These are phyloP conservation scores for Sapajus apella DNA, from an alignment of 2,113 vertebrate species.

Conservation along the genomic window DNA sequence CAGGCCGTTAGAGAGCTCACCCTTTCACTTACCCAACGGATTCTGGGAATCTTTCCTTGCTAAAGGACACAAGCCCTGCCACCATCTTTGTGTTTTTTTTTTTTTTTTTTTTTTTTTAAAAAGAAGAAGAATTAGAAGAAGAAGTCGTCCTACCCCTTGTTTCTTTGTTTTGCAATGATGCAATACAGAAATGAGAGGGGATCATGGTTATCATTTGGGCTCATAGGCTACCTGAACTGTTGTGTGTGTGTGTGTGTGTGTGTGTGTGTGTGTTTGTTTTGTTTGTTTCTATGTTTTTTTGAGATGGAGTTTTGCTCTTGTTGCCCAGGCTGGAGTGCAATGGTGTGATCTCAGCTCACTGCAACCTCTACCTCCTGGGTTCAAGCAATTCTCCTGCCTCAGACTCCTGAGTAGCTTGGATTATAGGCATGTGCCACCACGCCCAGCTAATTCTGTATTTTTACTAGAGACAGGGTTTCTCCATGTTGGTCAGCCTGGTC, in stretches of 20 bases:
- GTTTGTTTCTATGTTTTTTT: slow-evolving; percentile 48
- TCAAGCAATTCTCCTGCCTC: too few relatives aligned
- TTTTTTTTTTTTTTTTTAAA: not conserved
- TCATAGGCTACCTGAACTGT: slow-evolving; percentile 69
- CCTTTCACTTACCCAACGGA: too few relatives aligned
- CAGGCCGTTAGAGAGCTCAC: fast-evolving
- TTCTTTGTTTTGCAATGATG: not conserved
- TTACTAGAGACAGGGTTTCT: too few relatives aligned
- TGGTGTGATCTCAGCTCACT: too few relatives aligned
- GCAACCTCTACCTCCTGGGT: fast-evolving
- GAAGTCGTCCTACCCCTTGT: too few relatives aligned
- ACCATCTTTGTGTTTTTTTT: not conserved
- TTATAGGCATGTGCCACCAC: too few relatives aligned
- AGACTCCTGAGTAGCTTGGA: too few relatives aligned
- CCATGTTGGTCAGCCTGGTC: too few relatives aligned
- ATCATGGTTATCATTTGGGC: not conserved
- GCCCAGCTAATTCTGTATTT: too few relatives aligned
- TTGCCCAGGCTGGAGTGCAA: too few relatives aligned
- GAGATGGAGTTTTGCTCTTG: too few relatives aligned
- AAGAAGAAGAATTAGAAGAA: too few relatives aligned
- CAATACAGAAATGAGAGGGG: not conserved
- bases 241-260: slow-evolving; percentile 28
- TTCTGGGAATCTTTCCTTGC: not conserved
- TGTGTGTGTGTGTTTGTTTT: not conserved
- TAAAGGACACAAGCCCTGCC: not conserved